Conservation (phyloP, 1,140 invertebrate genomes). For the Bursaphelenchus mucronatus region DNA sequence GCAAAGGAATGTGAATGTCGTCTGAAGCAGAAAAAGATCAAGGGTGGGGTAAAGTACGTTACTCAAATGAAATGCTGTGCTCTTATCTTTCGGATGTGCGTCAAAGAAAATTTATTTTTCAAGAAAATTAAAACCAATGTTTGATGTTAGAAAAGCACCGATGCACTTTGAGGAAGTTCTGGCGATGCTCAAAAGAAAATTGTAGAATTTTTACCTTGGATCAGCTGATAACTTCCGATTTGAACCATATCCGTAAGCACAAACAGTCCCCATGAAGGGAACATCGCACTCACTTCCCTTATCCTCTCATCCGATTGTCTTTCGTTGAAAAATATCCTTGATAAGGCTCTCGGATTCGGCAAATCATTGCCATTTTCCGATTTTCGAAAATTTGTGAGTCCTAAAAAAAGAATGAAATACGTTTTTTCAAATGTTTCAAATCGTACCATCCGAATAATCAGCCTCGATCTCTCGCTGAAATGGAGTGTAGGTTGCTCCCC, state of each 20-base stretch:
- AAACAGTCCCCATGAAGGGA: slow-evolving; percentile 44
- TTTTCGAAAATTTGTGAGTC: slow-evolving; percentile 34
- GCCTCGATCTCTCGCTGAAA: slow-evolving; percentile 32
- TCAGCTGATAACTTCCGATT: slow-evolving; percentile 41
- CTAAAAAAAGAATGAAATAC: slow-evolving; percentile 21
- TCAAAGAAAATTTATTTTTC: too few relatives aligned
- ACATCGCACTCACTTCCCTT: slow-evolving; percentile 26
- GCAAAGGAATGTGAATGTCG: slow-evolving; percentile 32
- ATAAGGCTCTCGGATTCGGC: slow-evolving; percentile 44
- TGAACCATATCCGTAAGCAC: slow-evolving; percentile 48
- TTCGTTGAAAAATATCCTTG: slow-evolving; percentile 47
- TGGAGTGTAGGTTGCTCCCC: slow-evolving; percentile 36
- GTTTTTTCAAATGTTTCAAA: slow-evolving; percentile 14
- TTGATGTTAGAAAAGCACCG: too few relatives aligned
- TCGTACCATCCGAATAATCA: slow-evolving; percentile 44
- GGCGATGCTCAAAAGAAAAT: too few relatives aligned
- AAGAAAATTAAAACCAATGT: too few relatives aligned
- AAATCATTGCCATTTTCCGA: slow-evolving; percentile 29
- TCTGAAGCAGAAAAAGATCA: slow-evolving; percentile 23
- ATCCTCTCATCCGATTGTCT: slow-evolving; percentile 14
- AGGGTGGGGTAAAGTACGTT: background rate
- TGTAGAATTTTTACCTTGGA: slow-evolving; percentile 23
- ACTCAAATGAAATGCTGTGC: background rate
- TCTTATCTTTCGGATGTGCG: too few relatives aligned
- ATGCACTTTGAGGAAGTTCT: too few relatives aligned